Evolutionary conservation across 2,797 vertebrate genomes (phyloP), one percentile per base, ranked within the genome.

Genomic region (Aplochiton taeniatus): DNA sequence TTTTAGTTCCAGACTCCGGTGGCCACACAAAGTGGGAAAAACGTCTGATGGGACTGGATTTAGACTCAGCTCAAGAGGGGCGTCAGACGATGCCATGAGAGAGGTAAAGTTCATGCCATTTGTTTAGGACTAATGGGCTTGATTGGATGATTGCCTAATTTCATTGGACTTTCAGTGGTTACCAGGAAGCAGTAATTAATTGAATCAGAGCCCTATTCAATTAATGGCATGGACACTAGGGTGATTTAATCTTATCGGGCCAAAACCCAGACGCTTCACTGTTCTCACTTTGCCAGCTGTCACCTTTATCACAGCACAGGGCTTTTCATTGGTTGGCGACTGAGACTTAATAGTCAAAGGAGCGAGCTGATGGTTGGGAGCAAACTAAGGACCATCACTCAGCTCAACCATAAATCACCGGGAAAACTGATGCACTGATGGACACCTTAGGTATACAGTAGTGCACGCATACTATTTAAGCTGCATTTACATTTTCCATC

Each of bases 141-240:
- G 77, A 89, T 80, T 81, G 79, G 73, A 84, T 85, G 75, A 85
- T 74, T 70, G 68, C 57, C 46, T 89, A 83, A 88, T 83, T 76
- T 12, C 87, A 83, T 90, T 73, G 49, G 72, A 75, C 65, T 75
- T 76, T 67, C 74, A 78, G 61, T 46, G 68, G 63, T 79, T 85
- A 77, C 66, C 81, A 69, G 69, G 70, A 80, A 84, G 78, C 67
- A 42, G 53, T 72, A 78, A 87, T 72, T 61, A 73, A 73, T 83
- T 79, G 73, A 89, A 88, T 87, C 61, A 69, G 68, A 74, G 60
- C 41, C 42, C 69, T 77, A 75, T 88, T 81, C 73, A 85, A 86
- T 89, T 78, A 85, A 82, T 62, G 68, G 54, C 58, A 60, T 79
- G 66, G 84, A 4, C 49, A 53, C 31, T 31, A 31, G 52, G 17